A percentile compares a stretch with the other conserved stretches of the same genome.
Conservation (phyloP, 2,888 invertebrate genomes). For the Drosophila cracens region DNA sequence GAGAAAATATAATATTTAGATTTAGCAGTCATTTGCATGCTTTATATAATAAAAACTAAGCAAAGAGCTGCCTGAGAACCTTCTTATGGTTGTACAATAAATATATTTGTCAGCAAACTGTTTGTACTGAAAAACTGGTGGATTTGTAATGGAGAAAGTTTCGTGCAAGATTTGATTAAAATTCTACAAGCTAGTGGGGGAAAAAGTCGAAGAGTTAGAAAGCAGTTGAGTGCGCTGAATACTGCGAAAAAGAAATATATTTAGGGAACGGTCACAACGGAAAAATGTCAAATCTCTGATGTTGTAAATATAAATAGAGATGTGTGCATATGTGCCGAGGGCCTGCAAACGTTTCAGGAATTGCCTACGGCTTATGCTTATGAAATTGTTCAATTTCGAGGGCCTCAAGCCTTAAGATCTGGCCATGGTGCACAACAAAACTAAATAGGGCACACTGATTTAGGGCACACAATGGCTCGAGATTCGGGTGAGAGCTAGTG, state of each 20-base stretch:
- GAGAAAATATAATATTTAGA: conserved; percentile 55
- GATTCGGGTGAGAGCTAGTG: conserved; percentile 16
- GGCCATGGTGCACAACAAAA: conserved; percentile 32
- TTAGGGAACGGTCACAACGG: not conserved
- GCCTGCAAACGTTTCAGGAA: conserved; percentile 26
- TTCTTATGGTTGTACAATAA: not conserved
- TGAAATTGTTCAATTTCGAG: conserved; percentile 50
- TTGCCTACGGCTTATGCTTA: conserved; percentile 44
- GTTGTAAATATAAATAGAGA: not conserved
- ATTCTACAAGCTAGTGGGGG: not conserved
- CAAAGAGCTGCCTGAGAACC: conserved; percentile 19
- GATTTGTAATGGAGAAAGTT: not conserved
- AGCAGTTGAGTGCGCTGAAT: no score
- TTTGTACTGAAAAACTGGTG: not conserved
- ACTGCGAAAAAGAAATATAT: not conserved
- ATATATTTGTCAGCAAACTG: not conserved
- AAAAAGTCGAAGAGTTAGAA: not conserved
- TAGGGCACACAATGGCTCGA: conserved; percentile 30
- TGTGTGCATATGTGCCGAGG: not conserved
- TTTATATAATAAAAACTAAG: conserved; percentile 8
- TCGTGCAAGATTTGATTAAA: not conserved
- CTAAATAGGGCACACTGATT: conserved; percentile 48
- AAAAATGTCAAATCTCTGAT: conserved; percentile 52
- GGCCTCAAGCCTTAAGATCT: conserved; percentile 37
- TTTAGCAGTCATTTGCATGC: conserved; percentile 34